These are phyloP conservation scores for Gambusia holbrooki DNA, from an alignment of 2,113 vertebrate species.

Conservation along the genomic window DNA sequence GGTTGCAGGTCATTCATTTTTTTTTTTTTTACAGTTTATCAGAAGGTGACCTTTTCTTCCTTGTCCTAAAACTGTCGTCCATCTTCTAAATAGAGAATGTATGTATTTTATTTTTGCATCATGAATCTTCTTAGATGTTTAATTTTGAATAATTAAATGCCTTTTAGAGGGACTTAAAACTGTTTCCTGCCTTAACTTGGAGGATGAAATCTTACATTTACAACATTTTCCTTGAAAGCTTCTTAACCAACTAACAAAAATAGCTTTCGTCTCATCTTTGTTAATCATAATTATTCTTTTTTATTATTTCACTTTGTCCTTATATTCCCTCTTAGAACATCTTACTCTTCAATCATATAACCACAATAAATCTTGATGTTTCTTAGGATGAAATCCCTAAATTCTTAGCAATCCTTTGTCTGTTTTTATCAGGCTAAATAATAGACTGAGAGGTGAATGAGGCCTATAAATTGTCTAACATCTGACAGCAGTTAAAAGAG, in stretches of 20 bases:
- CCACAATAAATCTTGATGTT: not conserved
- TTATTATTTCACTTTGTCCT: not conserved
- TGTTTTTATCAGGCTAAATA: slow-evolving; percentile 7
- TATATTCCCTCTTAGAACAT: not conserved
- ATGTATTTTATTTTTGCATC: not conserved
- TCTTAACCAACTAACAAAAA: not conserved
- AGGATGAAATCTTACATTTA: not conserved
- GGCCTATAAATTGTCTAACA: not conserved
- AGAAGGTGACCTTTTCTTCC: not conserved
- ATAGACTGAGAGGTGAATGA: not conserved
- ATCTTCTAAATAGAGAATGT: not conserved
- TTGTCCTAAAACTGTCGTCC: not conserved
- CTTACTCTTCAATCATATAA: not conserved
- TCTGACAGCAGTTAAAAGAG: slow-evolving; percentile 17
- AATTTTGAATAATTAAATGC: not conserved
- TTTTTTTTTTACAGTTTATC: not conserved
- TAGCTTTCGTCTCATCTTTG: not conserved
- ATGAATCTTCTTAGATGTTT: not conserved
- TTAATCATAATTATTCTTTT: too few relatives aligned
- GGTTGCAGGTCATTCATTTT: not conserved
- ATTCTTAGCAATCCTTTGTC: not conserved
- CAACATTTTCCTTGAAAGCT: not conserved
- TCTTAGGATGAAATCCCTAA: not conserved
- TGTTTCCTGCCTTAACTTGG: not conserved
- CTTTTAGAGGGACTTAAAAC: not conserved